Conservation (phyloP, 2,113 vertebrate species). For the Clarias macrocephalus region DNA sequence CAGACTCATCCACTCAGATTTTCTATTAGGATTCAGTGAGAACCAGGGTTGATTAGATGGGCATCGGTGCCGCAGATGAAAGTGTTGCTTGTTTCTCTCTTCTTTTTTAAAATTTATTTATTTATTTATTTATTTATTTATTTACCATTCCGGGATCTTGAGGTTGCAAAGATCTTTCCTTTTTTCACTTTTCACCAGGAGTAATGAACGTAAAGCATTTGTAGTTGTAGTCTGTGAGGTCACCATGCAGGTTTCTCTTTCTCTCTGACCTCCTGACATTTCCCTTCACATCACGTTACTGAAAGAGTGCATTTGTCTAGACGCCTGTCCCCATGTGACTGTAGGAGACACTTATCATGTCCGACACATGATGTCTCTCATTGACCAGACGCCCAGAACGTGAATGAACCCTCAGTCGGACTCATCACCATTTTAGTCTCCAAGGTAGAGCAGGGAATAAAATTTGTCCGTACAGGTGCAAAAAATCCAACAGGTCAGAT, state of each 20-base stretch:
- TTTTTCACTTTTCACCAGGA: background rate
- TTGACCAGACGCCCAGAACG: background rate
- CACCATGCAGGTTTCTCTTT: background rate
- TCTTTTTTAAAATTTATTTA: too few species aligned
- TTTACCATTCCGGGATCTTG: background rate
- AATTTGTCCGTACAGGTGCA: background rate
- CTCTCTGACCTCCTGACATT: background rate
- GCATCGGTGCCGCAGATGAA: background rate
- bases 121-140: too few species aligned
- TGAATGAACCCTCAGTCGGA: background rate
- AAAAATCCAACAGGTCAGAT: background rate
- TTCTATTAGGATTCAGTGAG: slow-evolving; percentile 23
- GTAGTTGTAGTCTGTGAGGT: background rate
- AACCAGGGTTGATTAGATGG: slow-evolving; percentile 29
- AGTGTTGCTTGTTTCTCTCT: background rate
- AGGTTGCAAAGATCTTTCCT: background rate
- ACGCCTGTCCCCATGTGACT: background rate
- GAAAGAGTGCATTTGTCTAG: background rate
- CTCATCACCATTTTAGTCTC: background rate
- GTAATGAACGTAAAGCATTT: background rate
- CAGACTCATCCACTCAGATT: slow-evolving; percentile 11
- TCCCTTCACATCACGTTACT: background rate
- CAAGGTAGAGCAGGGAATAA: background rate
- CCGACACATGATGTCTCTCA: slow-evolving; percentile 3
- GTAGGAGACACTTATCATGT: slow-evolving; percentile 5